Percentiles rank a stretch among this genome's conserved stretches.
These are phyloP conservation scores for Cephalopholis sonnerati DNA, from an alignment of 2,113 vertebrate species.

Conservation along the genomic window DNA sequence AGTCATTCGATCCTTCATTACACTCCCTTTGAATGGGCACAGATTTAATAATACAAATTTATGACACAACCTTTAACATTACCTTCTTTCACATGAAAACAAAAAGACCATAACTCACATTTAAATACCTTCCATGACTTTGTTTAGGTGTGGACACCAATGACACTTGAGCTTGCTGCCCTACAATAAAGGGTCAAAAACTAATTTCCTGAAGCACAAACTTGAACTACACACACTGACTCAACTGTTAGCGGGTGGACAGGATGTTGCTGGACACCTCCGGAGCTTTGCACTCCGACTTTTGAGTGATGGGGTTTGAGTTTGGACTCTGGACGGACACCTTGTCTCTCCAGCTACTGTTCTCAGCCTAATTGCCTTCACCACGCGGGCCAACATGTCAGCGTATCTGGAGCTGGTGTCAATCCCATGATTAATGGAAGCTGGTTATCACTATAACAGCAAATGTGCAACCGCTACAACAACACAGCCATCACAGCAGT, in stretches of 20 bases:
- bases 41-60: no score
- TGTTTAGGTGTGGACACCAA: not conserved
- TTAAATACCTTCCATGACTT: conserved; percentile 1
- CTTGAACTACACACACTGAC: not conserved
- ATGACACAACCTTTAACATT: no score
- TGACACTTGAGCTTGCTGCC: not conserved
- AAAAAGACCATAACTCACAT: no score
- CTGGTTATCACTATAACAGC: not conserved
- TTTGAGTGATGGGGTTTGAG: not conserved
- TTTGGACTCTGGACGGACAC: not conserved
- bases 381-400: not conserved
- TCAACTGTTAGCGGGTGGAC: not conserved
- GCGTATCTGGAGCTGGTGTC: conserved; percentile 24
- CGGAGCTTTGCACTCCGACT: no score
- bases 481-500: not conserved
- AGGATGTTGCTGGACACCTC: not conserved
- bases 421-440: conserved; percentile 30
- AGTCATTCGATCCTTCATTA: no score
- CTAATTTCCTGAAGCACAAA: not conserved
- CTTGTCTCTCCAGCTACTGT: not conserved
- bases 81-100: no score
- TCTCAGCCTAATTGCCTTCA: not conserved
- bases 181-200: not conserved
- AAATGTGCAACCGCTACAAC: not conserved
- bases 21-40: no score